A percentile compares a stretch with the other conserved stretches of the same genome.
Evolutionary conservation across 2,888 invertebrate species (phyloP).

Genomic region (Tachystola acroxantha): DNA sequence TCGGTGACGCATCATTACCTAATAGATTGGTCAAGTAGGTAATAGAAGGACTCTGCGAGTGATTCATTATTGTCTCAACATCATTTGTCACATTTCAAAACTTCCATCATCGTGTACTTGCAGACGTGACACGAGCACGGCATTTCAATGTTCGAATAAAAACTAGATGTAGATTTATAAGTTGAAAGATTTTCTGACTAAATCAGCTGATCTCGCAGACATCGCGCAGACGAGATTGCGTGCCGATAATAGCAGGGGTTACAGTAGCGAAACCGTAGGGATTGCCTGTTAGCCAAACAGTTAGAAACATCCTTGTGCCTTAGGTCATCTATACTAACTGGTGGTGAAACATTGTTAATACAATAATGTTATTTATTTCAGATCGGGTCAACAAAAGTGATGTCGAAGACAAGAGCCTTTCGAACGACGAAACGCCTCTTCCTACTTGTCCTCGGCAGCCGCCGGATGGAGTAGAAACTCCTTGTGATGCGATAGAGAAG

Average conservation of each 20-base stretch:
- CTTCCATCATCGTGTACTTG: too few relatives aligned
- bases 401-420: conserved; percentile 68
- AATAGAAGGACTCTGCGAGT: conserved; percentile 49
- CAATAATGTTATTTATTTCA: conserved; percentile 31
- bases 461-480: conserved; percentile 90
- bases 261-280: conserved; percentile 6
- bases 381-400: conserved; percentile 68
- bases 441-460: conserved; percentile 85
- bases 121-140: too few relatives aligned
- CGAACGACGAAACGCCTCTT: conserved; percentile 66
- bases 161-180: neutral
- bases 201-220: conserved; percentile 35
- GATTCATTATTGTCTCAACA: conserved; percentile 48
- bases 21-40: conserved; percentile 56
- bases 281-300: conserved; percentile 1
- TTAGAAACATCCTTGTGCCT: too few relatives aligned
- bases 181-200: conserved; percentile 8
- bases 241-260: conserved; percentile 30
- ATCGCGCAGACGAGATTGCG: conserved; percentile 33
- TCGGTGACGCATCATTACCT: conserved; percentile 51
- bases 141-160: too few relatives aligned
- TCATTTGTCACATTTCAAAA: conserved; percentile 8
- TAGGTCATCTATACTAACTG: too few relatives aligned
- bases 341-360: too few relatives aligned
- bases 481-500: conserved; percentile 81